phyloP scores from a whole-genome alignment of 1,140 invertebrate species.

The Pararge aegeria region DNA sequence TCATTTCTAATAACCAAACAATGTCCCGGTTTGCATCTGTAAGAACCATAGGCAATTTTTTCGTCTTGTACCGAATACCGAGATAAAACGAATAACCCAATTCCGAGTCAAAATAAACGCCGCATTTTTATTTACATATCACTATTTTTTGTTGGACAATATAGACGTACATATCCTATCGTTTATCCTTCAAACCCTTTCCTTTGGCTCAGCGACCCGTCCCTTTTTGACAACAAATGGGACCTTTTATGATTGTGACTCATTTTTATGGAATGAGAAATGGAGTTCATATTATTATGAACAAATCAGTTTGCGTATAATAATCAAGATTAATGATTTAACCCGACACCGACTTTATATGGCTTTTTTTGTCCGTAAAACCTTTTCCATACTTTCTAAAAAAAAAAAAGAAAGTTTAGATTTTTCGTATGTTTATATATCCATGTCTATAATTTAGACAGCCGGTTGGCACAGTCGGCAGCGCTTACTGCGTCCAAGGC shows the following conservation, averaged over 20 bases:
- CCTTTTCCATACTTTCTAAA: too few species aligned
- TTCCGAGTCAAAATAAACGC: conserved; percentile 1
- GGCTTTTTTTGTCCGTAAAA: not conserved
- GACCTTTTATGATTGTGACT: conserved; percentile 11
- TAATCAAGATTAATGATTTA: conserved; percentile 9
- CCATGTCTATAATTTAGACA: too few species aligned
- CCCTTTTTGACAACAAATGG: conserved; percentile 10
- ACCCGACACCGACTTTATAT: conserved; percentile 1
- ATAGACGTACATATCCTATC: conserved; percentile 7
- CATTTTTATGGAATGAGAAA: conserved; percentile 13
- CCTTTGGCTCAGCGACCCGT: conserved; percentile 2
- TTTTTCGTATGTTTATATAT: too few species aligned
- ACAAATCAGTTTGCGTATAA: conserved; percentile 9
- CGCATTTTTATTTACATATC: conserved; percentile 8
- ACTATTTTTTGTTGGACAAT: conserved; percentile 10
- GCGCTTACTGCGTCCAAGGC: too few species aligned
- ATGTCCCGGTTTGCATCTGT: too few species aligned
- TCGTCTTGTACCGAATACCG: not conserved
- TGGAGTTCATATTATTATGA: conserved; percentile 7
- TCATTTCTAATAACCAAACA: too few species aligned
- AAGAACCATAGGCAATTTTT: too few species aligned
- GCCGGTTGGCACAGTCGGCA: too few species aligned
- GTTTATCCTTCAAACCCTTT: conserved; percentile 10
- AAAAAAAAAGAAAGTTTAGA: too few species aligned
- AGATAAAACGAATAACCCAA: not conserved